Conservation (phyloP, 2,888 invertebrate species). For the Prenolepis imparis region DNA sequence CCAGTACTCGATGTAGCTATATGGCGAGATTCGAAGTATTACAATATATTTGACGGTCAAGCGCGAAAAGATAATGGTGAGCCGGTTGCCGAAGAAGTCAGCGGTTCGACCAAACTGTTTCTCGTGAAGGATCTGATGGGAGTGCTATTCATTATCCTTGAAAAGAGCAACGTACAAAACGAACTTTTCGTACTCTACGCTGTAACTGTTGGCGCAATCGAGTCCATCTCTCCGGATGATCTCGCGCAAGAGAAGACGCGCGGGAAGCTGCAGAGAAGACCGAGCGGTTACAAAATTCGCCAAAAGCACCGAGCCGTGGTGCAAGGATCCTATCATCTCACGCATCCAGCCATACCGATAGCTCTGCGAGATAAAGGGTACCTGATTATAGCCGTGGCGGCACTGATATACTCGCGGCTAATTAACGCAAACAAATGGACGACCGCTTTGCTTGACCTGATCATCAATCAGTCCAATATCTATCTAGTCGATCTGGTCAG, state of each 20-base stretch:
- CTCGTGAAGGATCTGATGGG: constrained; percentile 77
- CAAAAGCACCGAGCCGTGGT: constrained; percentile 80
- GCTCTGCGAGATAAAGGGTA: constrained; percentile 78
- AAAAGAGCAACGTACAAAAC: constrained; percentile 79
- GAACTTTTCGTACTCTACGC: constrained; percentile 81
- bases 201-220: constrained; percentile 70
- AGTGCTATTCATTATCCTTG: constrained; percentile 81
- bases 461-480: constrained; percentile 83
- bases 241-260: constrained; percentile 65
- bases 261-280: constrained; percentile 71
- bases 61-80: constrained; percentile 77
- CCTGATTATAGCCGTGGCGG: constrained; percentile 79
- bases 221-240: constrained; percentile 64
- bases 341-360: constrained; percentile 75
- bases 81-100: constrained; percentile 61
- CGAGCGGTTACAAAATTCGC: constrained; percentile 79
- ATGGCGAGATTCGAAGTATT: constrained; percentile 78
- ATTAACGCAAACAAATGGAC: constrained; percentile 82
- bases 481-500: constrained; percentile 82
- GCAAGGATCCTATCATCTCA: constrained; percentile 80
- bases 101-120: constrained; percentile 81
- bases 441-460: constrained; percentile 80
- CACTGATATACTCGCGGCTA: constrained; percentile 81
- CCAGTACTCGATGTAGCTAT: constrained; percentile 80
- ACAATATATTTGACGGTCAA: constrained; percentile 82